Evolutionary conservation across 2,113 vertebrate species (phyloP).

Genomic region (Phycodurus eques): DNA sequence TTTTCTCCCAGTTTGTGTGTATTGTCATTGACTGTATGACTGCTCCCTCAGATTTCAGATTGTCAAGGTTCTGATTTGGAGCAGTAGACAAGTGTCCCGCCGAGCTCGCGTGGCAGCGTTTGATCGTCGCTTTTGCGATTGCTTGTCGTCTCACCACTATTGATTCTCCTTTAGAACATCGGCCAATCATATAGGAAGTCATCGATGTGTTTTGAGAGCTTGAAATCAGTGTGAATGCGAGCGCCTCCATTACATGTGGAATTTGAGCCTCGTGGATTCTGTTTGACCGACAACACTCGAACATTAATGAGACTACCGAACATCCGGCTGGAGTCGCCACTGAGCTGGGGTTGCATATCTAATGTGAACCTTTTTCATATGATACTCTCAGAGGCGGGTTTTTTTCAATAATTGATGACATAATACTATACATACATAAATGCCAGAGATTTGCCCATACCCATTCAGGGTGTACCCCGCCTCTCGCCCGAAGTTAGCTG

Average conservation of each 20-base stretch:
- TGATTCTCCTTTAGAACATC: not conserved
- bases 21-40: slow-evolving; percentile 23
- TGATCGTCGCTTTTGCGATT: slow-evolving; percentile 26
- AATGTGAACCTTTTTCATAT: not conserved
- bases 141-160: slow-evolving; percentile 11
- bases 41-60: not conserved
- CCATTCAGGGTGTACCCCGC: too few relatives aligned
- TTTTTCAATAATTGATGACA: not conserved
- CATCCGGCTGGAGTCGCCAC: too few relatives aligned
- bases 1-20: too few relatives aligned
- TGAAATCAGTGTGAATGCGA: slow-evolving; percentile 18
- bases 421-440: not conserved
- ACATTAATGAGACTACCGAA: not conserved
- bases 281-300: slow-evolving; percentile 22
- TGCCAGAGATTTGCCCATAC: too few relatives aligned
- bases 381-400: not conserved
- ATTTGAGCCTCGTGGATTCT: slow-evolving; percentile 21
- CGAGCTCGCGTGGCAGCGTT: slow-evolving; percentile 9
- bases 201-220: slow-evolving; percentile 13
- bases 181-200: slow-evolving; percentile 27
- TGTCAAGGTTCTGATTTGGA: slow-evolving; percentile 18
- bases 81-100: slow-evolving; percentile 14
- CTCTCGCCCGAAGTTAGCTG: too few relatives aligned
- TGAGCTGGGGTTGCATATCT: not conserved
- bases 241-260: slow-evolving; percentile 31